These are phyloP conservation scores for Rafetus swinhoei DNA, from an alignment of 2,113 vertebrate species.

Conservation along the genomic window DNA sequence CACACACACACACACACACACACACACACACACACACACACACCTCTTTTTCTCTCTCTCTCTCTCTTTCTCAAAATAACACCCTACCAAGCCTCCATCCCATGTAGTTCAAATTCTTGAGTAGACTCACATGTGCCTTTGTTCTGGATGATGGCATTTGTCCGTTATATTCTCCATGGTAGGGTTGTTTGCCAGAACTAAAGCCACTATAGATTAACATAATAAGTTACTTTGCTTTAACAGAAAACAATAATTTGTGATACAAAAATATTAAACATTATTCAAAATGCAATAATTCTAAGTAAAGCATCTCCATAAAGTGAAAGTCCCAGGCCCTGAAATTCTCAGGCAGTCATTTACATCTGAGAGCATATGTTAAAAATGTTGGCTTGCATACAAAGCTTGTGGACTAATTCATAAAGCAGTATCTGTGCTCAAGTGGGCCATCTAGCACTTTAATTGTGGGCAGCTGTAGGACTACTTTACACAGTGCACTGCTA, in stretches of 20 bases:
- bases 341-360: background rate
- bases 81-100: no score
- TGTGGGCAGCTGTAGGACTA: conserved; percentile 30
- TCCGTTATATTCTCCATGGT: background rate
- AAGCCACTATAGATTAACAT: background rate
- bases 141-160: background rate
- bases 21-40: no score
- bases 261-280: background rate
- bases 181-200: background rate
- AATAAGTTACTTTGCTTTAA: background rate
- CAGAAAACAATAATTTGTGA: background rate
- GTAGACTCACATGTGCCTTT: background rate
- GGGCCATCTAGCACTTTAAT: background rate
- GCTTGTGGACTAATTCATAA: background rate
- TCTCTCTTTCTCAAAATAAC: no score
- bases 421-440: background rate
- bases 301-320: background rate
- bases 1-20: no score
- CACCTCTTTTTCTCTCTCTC: no score
- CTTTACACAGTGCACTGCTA: background rate
- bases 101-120: no score
- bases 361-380: background rate
- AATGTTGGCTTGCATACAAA: background rate
- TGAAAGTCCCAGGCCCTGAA: background rate
- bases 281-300: background rate